Evolutionary conservation across 92 coral and sea anemone species (phyloP).

Genomic region (Porites rus): DNA sequence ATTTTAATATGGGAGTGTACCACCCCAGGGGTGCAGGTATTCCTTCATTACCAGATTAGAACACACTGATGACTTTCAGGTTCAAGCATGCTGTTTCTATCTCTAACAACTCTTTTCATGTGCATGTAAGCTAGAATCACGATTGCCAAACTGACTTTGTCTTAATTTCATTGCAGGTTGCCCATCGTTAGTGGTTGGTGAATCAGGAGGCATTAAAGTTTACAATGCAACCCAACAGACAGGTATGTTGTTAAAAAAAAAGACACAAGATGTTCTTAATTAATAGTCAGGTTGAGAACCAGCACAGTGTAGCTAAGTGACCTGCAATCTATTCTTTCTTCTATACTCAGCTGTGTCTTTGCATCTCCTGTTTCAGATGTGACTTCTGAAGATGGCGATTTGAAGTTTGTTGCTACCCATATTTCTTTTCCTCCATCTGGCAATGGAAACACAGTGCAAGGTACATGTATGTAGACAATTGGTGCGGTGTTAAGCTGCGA

Average conservation of each 20-base stretch:
- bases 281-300: no score
- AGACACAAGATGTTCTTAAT: not conserved
- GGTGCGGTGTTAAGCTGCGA: not conserved
- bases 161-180: constrained; percentile 18
- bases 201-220: constrained; percentile 83
- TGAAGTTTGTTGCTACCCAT: constrained; percentile 52
- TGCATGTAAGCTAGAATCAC: not conserved
- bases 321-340: no score
- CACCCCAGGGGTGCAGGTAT: no score
- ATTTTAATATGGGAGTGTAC: no score
- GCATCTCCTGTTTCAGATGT: constrained; percentile 33
- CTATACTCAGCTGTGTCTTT: no score
- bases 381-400: constrained; percentile 24
- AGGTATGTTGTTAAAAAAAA: constrained; percentile 26
- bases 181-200: constrained; percentile 89
- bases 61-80: no score
- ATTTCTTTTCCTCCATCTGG: constrained; percentile 71
- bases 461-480: constrained; percentile 1
- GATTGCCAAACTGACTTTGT: no score
- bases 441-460: constrained; percentile 63
- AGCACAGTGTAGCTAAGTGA: no score
- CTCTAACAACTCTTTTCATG: not conserved
- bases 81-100: no score
- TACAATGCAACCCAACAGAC: constrained; percentile 59
- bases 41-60: no score